Evolutionary conservation across 2,888 invertebrate species (phyloP), one percentile per base, ranked within the genome.

Genomic region (Cheilosia vernalis): DNA sequence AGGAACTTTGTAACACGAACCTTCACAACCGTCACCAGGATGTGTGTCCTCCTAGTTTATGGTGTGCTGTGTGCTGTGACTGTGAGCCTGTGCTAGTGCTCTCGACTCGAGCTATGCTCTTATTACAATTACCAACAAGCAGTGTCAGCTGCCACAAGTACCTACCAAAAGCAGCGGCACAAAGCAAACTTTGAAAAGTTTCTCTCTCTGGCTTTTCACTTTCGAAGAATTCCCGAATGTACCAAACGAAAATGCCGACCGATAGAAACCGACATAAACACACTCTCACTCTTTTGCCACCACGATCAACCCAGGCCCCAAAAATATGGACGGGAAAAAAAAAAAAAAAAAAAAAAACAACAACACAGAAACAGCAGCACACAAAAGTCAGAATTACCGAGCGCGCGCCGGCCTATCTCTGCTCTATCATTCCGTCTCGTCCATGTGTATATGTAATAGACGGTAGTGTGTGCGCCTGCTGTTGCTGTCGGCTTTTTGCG

Each of bases 271-370:
- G 63, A 78, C 61, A 77, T 70, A 87, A 87, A 72, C 72, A 84
- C 81, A 87, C 87, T 87, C 87, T 81, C 87, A 87, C 78, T 74
- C 63, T 77, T 64, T 51, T 74, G 73, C 69, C 70, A 30, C 70
- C 74, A 73, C 56, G 77, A 85, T 85, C 80, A 66, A 60, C 19
- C 85, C 69, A 76, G 61, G 55, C 15, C 30, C 49, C 13, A 27
- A 44, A 42, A 30, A 19, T 47, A 27, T 13, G 44, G 4, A 7
- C 33, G 51, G 10, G 66, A 55, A 19, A 27, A 7, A 21, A 21
- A 21, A 21, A n/a, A n/a, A n/a, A n/a, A 19, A 60, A 44, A 21
- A 51, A n/a, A 64, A 64, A 51, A 63, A 17, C 3, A 33, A 37
- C 37, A 37, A 37, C 37, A 37, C 37, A 37, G 37, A 13, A 37